Conservation (phyloP, 1,140 invertebrate species). For the Melanaphis sacchari region DNA sequence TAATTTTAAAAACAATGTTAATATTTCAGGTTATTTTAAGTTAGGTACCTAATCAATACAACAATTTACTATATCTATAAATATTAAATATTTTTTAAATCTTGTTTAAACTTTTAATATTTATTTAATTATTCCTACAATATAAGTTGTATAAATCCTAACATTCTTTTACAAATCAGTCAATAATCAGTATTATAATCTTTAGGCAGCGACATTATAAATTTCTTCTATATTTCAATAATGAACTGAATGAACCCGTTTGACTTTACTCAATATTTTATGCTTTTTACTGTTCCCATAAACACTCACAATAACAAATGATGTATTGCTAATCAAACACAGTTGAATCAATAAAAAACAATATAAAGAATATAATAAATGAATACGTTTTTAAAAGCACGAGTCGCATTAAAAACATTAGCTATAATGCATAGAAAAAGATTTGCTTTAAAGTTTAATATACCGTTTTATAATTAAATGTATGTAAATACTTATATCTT, state of each 20-base stretch:
- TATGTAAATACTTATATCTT: no score
- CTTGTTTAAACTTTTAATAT: no score
- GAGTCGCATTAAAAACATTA: not conserved
- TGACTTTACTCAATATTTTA: not conserved
- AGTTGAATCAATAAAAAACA: conserved; percentile 37
- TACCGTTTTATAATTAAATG: not conserved
- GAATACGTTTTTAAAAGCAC: not conserved
- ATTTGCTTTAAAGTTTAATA: not conserved
- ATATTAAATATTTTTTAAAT: no score
- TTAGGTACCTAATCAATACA: no score
- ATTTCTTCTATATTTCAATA: not conserved
- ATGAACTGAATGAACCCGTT: not conserved
- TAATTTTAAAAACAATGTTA: no score
- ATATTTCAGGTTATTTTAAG: no score
- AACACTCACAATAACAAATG: not conserved
- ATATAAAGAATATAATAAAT: conserved; percentile 10
- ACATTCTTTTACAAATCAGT: no score
- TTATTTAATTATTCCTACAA: no score
- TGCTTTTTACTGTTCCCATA: conserved; percentile 7
- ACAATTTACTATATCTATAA: no score
- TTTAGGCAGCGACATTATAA: not conserved
- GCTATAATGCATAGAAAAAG: not conserved
- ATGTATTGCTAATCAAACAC: conserved; percentile 33
- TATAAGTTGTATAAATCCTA: no score
- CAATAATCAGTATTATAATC: not conserved